Percentiles rank a stretch among this genome's conserved stretches.
Evolutionary conservation across 2,888 invertebrate genomes (phyloP).

Genomic region (Nemotelus pantherinus): DNA sequence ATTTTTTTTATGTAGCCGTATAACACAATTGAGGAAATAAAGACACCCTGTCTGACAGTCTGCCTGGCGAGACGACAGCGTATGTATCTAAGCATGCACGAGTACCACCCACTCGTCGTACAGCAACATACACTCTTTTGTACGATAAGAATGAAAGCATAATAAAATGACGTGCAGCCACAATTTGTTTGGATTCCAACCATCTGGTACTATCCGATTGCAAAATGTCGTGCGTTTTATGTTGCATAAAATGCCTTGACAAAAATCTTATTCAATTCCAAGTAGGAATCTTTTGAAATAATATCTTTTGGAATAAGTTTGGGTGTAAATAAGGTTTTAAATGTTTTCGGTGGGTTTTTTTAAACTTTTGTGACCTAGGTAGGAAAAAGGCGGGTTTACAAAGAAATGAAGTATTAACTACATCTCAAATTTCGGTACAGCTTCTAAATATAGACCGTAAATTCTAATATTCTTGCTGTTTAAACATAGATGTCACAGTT

Average conservation of each 20-base stretch:
- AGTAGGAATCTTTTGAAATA: neutral
- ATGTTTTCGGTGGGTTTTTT: too few relatives aligned
- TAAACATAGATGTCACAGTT: too few relatives aligned
- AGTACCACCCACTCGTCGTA: neutral
- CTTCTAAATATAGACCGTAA: too few relatives aligned
- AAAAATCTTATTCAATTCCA: slow-evolving; percentile 18
- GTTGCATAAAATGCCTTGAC: slow-evolving; percentile 42
- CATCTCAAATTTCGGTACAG: too few relatives aligned
- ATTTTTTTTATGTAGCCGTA: slow-evolving; percentile 21
- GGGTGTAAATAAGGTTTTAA: neutral
- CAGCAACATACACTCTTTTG: neutral
- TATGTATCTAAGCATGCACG: neutral
- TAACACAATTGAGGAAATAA: slow-evolving; percentile 26
- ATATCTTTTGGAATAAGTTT: neutral
- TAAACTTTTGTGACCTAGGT: too few relatives aligned
- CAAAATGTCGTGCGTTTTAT: slow-evolving; percentile 44
- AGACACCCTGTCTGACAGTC: slow-evolving; percentile 12
- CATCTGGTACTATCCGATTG: slow-evolving; percentile 42
- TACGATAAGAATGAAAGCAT: neutral
- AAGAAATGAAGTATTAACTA: too few relatives aligned
- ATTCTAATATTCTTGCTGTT: too few relatives aligned
- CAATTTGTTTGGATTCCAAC: slow-evolving; percentile 42
- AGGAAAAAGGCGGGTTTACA: too few relatives aligned
- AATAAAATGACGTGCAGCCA: slow-evolving; percentile 43
- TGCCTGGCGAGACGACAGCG: neutral